Base-by-base conservation (phyloP, 2,797 vertebrate species). In the Petrocephalus schoutedeni region DNA sequence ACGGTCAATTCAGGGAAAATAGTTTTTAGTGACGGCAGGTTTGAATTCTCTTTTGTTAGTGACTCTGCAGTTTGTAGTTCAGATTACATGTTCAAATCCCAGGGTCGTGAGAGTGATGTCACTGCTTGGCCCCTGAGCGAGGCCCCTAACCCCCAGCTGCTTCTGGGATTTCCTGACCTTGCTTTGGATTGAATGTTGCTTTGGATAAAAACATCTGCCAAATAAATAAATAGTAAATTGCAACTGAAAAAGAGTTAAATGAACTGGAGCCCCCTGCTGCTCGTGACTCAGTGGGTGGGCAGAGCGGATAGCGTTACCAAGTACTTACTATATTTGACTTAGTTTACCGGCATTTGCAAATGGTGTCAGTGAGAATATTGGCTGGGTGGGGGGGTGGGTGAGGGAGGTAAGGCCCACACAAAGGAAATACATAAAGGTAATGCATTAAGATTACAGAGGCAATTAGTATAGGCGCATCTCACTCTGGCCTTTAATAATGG, bases 331-430 rank as follows among this genome's bases (percentile, higher is more conserved):
- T 58, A 53, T 89, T 92, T 19, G 82, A 36, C 89, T 87, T 89
- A 86, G 89, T 91, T 91, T 90, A 91, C 91, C 85, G 74, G 88
- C 85, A 90, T 91, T 92, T 92, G 23, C 80, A 64, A 85, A 10
- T 53, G 74, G 86, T 87, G 89, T 84, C 49, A 21, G 57, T 0
- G 59, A 64, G 59, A 64, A 64, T 2, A 64, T 64, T 64, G 2
- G 0, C 58, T 61, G 58, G 2, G n/a, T 61, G 2, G 59, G 59
- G 0, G 57, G 58, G 59, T n/a, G 2, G 57, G 58, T 1, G 57
- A n/a, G n/a, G n/a, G 59, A 8, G 21, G 21, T 23, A 28, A 4
- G 61, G 0, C 23, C 21, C 10, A 23, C 9, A 64, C 21, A 12
- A 64, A 64, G 10, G 10, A 12, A 23, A 28, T 28, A 28, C 21